phyloP scores from a whole-genome alignment of 2,797 vertebrate species.

The Austrolebias charrua region DNA sequence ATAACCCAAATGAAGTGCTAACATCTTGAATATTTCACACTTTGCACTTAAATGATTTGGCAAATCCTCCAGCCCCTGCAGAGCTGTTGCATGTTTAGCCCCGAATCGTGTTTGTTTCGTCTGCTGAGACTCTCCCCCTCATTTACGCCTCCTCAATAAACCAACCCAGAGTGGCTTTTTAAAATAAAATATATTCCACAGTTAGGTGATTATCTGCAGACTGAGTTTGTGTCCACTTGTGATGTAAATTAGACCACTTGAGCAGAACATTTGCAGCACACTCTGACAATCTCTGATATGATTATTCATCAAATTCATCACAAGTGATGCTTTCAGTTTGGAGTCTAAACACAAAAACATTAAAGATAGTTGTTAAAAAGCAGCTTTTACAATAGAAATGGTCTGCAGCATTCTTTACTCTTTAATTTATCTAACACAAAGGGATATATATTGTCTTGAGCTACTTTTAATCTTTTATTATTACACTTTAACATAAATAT shows the following conservation, averaged over 20 bases:
- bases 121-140: background rate
- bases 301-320: background rate
- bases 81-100: background rate
- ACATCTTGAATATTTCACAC: background rate
- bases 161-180: background rate
- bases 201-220: too few species aligned
- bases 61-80: background rate
- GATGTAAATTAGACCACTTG: conserved; percentile 7
- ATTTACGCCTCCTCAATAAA: background rate
- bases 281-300: background rate
- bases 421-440: too few species aligned
- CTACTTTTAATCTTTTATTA: background rate
- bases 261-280: background rate
- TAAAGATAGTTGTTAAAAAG: background rate
- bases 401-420: too few species aligned
- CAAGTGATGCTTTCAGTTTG: background rate
- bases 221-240: background rate
- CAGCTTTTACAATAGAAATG: too few species aligned
- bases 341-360: conserved; percentile 1
- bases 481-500: too few species aligned
- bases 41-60: background rate
- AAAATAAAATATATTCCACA: background rate
- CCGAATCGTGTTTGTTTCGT: background rate
- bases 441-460: too few species aligned
- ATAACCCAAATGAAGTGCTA: background rate